phyloP scores from a whole-genome alignment of 2,888 invertebrate species.

The Trypoxylon attenuatum region DNA sequence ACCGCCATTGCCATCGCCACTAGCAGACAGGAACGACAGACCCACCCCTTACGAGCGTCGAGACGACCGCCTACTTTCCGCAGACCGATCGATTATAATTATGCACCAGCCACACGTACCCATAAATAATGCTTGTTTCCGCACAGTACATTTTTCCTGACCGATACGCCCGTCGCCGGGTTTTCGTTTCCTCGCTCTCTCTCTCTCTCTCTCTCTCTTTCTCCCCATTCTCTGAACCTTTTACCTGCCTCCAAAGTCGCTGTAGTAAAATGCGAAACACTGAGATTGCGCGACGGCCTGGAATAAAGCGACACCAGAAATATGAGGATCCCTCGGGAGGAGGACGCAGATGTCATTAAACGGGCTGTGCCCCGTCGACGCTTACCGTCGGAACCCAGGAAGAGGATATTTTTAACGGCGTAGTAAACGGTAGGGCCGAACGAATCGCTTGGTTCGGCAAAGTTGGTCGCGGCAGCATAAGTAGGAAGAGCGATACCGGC shows the following conservation, averaged over 20 bases:
- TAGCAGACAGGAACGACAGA: not conserved
- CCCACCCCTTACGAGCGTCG: not conserved
- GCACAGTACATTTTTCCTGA: not conserved
- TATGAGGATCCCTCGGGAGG: not conserved
- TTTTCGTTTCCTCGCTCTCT: not conserved
- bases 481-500: constrained; percentile 13
- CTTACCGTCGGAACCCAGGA: no score
- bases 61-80: no score
- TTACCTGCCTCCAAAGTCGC: not conserved
- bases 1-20: no score
- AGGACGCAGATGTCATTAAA: no score
- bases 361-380: no score
- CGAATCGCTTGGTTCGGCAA: not conserved
- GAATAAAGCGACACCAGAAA: not conserved
- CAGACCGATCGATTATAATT: constrained; percentile 23
- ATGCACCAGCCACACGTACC: not conserved
- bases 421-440: not conserved
- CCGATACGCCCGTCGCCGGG: not conserved
- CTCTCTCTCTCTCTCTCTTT: not conserved
- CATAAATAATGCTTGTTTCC: constrained; percentile 14
- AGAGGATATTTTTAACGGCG: not conserved
- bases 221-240: not conserved
- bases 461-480: constrained; percentile 2
- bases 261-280: not conserved
- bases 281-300: not conserved